These are phyloP conservation scores for Marmota flaviventris DNA, from an alignment of 2,113 vertebrate species.

Conservation along the genomic window DNA sequence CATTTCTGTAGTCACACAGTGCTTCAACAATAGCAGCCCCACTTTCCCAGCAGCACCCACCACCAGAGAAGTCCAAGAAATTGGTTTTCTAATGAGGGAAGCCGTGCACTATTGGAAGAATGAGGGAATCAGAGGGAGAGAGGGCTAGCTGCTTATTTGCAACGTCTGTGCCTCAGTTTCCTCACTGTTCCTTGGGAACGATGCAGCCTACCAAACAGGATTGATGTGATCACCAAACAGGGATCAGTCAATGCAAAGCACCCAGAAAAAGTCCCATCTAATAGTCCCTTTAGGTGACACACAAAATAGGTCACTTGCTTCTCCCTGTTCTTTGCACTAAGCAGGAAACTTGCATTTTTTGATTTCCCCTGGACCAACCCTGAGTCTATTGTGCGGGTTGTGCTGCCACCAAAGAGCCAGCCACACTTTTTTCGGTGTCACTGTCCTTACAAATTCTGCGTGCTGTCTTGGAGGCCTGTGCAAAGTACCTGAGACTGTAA, in stretches of 20 bases:
- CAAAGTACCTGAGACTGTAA: not conserved
- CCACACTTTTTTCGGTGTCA: not conserved
- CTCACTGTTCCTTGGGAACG: not conserved
- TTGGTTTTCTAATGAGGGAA: constrained; percentile 13
- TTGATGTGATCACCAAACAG: not conserved
- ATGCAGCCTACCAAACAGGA: not conserved
- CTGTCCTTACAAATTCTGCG: not conserved
- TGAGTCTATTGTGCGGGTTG: no score
- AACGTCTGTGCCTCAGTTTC: not conserved
- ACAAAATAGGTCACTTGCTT: not conserved
- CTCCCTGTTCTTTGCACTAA: not conserved
- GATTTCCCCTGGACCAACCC: not conserved
- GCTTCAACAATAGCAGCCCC: not conserved
- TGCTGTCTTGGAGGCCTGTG: not conserved
- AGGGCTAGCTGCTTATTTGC: not conserved
- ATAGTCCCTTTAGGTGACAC: not conserved
- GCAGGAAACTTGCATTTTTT: not conserved
- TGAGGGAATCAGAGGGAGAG: not conserved
- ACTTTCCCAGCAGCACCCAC: not conserved
- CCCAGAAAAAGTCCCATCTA: not conserved
- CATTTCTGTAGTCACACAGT: not conserved
- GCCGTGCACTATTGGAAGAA: not conserved
- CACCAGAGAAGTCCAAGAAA: not conserved
- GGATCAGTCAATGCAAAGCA: not conserved
- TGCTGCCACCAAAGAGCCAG: not conserved